These are phyloP conservation scores for Catocala fraxini DNA, from an alignment of 2,888 invertebrate genomes.

Conservation along the genomic window DNA sequence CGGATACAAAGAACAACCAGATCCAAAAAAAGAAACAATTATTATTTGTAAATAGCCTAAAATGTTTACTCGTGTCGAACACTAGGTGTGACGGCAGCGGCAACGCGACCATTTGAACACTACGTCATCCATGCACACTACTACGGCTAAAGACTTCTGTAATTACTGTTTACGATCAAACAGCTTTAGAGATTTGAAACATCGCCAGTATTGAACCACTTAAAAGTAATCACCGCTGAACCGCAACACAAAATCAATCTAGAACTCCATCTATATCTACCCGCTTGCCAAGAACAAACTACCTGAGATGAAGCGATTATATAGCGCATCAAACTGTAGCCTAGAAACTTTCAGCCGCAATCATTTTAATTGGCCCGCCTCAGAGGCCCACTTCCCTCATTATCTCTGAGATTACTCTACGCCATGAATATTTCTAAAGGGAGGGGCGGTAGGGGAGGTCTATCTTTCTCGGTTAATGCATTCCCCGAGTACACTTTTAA, in stretches of 20 bases:
- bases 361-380: constrained; percentile 60
- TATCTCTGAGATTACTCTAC: constrained; percentile 54
- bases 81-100: too few relatives aligned
- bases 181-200: not conserved
- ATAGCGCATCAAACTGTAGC: constrained; percentile 46
- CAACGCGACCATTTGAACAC: too few relatives aligned
- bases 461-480: constrained; percentile 42
- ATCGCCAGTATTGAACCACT: constrained; percentile 5
- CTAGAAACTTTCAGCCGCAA: constrained; percentile 47
- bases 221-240: constrained; percentile 1
- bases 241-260: constrained; percentile 21
- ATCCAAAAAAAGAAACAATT: too few relatives aligned
- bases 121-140: too few relatives aligned
- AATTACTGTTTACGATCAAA: too few relatives aligned
- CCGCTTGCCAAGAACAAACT: constrained; percentile 36
- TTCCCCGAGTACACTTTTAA: constrained; percentile 51
- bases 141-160: too few relatives aligned
- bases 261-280: constrained; percentile 9
- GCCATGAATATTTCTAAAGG: constrained; percentile 50
- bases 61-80: too few relatives aligned
- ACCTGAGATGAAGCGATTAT: constrained; percentile 44
- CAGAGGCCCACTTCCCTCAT: constrained; percentile 53
- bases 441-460: constrained; percentile 1
- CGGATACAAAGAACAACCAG: too few relatives aligned
- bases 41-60: too few relatives aligned